Evolutionary conservation across 1,140 invertebrate genomes (phyloP).

Genomic region (Papilio dardanus): DNA sequence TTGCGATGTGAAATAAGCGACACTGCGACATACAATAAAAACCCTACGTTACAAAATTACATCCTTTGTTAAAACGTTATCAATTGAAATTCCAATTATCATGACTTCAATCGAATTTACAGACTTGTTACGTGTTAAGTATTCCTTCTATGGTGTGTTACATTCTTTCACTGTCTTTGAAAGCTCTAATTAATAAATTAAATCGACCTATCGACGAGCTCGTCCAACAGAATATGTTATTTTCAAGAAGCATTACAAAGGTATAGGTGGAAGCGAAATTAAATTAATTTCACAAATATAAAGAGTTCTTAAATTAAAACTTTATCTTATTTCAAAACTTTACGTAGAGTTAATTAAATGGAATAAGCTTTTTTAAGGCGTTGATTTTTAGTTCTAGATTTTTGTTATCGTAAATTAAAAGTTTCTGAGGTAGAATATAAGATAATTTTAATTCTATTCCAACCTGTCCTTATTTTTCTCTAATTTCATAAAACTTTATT

Average conservation of each 20-base stretch:
- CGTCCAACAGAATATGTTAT: not conserved
- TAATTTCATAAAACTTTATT: too few relatives aligned
- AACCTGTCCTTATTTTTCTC: too few relatives aligned
- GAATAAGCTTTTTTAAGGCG: not conserved
- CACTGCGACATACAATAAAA: not conserved
- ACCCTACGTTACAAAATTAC: too few relatives aligned
- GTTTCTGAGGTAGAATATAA: not conserved
- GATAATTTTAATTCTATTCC: not conserved
- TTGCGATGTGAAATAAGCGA: too few relatives aligned
- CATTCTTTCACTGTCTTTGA: not conserved
- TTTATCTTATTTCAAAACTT: not conserved
- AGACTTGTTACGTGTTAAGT: not conserved
- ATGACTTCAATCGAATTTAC: not conserved
- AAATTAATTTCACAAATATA: conserved; percentile 3
- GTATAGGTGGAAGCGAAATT: not conserved
- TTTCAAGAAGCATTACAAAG: conserved; percentile 16
- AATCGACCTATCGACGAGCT: not conserved
- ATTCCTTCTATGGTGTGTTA: not conserved
- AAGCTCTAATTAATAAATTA: not conserved
- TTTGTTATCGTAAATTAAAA: not conserved
- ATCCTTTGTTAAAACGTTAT: not conserved
- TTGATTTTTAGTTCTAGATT: not conserved
- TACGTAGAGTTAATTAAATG: not conserved
- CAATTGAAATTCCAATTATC: not conserved
- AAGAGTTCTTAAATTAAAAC: not conserved